Evolutionary conservation across 1,140 invertebrate species (phyloP).

Genomic region (Bombus superbus): DNA sequence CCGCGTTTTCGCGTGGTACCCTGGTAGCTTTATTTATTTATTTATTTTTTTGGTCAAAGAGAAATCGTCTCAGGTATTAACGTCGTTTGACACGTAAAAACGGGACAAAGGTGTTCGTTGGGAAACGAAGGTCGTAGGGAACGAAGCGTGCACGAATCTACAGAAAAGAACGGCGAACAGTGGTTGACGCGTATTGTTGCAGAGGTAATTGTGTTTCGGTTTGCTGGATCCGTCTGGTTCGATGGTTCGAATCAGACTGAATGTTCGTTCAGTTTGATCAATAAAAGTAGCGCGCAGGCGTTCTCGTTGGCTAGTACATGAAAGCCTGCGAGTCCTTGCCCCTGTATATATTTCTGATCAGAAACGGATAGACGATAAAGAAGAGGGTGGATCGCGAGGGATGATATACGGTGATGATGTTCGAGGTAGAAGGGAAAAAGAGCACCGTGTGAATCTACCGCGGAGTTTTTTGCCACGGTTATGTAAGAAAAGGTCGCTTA

Average conservation of each 20-base stretch:
- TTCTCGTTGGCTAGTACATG: conserved; percentile 56
- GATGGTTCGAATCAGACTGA: conserved; percentile 67
- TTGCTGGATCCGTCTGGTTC: conserved; percentile 64
- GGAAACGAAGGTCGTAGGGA: neutral
- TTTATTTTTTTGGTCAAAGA: neutral
- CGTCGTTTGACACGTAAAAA: neutral
- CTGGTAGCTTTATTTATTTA: neutral
- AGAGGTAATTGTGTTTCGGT: conserved; percentile 56
- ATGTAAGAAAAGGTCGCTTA: neutral
- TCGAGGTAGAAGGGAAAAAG: neutral
- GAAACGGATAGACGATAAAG: conserved; percentile 51
- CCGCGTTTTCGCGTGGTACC: neutral
- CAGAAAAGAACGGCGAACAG: conserved; percentile 1
- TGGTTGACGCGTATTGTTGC: conserved; percentile 33
- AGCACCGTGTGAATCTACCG: neutral
- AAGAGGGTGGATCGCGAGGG: neutral
- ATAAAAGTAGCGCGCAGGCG: conserved; percentile 70
- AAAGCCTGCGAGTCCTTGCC: conserved; percentile 51
- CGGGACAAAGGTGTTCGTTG: neutral
- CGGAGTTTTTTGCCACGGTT: no score
- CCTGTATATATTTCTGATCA: conserved; percentile 51
- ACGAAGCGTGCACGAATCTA: neutral
- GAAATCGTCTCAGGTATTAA: neutral
- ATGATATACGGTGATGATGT: neutral
- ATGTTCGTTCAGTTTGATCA: conserved; percentile 67